Conservation (phyloP, 1,140 invertebrate genomes). For the Ruditapes philippinarum region DNA sequence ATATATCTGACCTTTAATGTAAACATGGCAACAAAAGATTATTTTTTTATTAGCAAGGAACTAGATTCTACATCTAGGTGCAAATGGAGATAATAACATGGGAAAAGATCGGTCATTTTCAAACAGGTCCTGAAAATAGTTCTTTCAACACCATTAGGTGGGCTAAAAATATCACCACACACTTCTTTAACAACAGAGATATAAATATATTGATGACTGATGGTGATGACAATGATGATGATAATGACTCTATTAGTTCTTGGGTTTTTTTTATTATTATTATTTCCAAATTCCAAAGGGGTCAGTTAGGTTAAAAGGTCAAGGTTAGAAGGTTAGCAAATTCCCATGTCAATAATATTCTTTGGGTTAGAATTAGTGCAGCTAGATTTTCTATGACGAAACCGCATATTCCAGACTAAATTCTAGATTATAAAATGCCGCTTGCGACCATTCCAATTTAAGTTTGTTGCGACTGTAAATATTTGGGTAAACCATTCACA, state of each 20-base stretch:
- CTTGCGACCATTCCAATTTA: background rate
- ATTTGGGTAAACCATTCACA: background rate
- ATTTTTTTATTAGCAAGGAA: background rate
- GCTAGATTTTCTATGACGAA: conserved; percentile 5
- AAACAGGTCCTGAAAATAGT: background rate
- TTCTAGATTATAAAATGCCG: background rate
- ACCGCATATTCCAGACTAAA: conserved; percentile 17
- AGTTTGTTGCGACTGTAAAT: background rate
- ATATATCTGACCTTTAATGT: background rate
- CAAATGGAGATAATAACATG: conserved; percentile 3
- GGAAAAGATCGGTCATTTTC: background rate
- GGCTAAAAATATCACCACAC: conserved; percentile 64
- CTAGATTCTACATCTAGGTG: conserved; percentile 50
- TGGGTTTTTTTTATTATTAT: too few relatives aligned
- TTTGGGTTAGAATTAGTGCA: conserved; percentile 29
- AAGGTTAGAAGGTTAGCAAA: background rate
- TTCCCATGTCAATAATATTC: conserved; percentile 9
- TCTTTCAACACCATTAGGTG: background rate
- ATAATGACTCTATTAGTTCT: conserved; percentile 27
- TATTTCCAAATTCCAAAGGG: background rate
- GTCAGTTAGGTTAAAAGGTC: background rate
- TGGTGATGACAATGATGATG: conserved; percentile 54
- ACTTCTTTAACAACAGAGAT: background rate
- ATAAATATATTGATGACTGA: conserved; percentile 47
- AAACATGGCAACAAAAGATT: background rate